Percentiles rank a stretch among this genome's conserved stretches.
Conservation (phyloP, 1,140 invertebrate genomes). For the Calliphora vicina region DNA sequence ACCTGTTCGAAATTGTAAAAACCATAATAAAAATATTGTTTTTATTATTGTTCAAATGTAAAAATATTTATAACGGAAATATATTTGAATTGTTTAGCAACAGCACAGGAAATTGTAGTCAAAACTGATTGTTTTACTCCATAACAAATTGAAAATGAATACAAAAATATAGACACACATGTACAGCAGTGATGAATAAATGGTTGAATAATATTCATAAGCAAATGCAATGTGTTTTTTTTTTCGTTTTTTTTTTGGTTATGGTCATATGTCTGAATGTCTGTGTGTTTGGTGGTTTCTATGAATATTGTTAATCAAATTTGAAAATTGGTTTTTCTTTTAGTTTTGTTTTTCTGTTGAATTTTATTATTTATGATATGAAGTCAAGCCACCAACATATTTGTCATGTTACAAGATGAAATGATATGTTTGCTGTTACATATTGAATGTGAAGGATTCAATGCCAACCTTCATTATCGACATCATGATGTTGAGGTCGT, state of each 20-base stretch:
- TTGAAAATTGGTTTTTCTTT: slow-evolving; percentile 30
- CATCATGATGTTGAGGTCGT: too few relatives aligned
- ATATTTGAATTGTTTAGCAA: slow-evolving; percentile 31
- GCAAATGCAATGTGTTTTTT: not conserved
- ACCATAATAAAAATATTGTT: not conserved
- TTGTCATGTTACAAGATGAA: not conserved
- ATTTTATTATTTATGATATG: not conserved
- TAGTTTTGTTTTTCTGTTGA: not conserved
- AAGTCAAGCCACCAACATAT: not conserved
- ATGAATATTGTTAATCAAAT: slow-evolving; percentile 24
- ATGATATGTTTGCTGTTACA: not conserved
- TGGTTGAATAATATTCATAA: not conserved
- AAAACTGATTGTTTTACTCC: slow-evolving; percentile 19
- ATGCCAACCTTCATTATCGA: too few relatives aligned
- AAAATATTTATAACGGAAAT: slow-evolving; percentile 18
- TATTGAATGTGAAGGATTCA: too few relatives aligned
- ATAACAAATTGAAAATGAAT: not conserved
- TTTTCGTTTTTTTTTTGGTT: not conserved
- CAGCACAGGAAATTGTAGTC: slow-evolving; percentile 23
- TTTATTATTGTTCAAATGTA: not conserved
- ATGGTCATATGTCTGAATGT: not conserved
- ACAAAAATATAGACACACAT: not conserved
- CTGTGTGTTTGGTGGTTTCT: not conserved
- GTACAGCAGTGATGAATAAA: too few relatives aligned
- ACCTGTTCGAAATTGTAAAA: not conserved